Percentiles rank a stretch among this genome's conserved stretches.
phyloP scores from a whole-genome alignment of 2,888 invertebrate genomes.

The Trichopoda pennipes region DNA sequence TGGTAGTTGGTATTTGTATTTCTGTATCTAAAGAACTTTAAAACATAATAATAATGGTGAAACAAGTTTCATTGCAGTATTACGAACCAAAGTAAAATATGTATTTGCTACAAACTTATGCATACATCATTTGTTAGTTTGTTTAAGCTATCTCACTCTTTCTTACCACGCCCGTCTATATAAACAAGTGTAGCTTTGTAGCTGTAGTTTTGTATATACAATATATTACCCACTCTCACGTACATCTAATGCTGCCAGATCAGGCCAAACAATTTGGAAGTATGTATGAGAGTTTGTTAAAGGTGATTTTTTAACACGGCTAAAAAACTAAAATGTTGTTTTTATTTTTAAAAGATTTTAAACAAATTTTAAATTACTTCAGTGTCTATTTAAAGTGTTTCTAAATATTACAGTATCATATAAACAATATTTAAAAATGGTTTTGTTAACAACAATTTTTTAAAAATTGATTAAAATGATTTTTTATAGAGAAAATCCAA shows the following conservation, averaged over 20 bases:
- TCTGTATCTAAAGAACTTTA: slow-evolving; percentile 59
- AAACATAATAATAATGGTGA: slow-evolving; percentile 62
- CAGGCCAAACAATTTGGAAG: too few species aligned
- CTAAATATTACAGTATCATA: too few species aligned
- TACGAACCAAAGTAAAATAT: background rate
- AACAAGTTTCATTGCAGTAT: slow-evolving; percentile 55
- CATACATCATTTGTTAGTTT: slow-evolving; percentile 3
- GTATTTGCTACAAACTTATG: background rate
- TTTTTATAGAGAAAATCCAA: too few species aligned
- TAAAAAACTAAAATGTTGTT: too few species aligned
- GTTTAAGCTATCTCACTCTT: slow-evolving; percentile 35
- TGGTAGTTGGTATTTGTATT: slow-evolving; percentile 21
- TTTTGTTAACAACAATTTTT: too few species aligned
- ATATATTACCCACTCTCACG: slow-evolving; percentile 33
- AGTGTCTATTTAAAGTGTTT: too few species aligned
- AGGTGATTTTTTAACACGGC: too few species aligned
- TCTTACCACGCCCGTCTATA: slow-evolving; percentile 67
- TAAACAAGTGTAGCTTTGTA: slow-evolving; percentile 71
- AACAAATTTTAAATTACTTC: too few species aligned
- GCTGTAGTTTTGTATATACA: slow-evolving; percentile 57
- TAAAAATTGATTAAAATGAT: too few species aligned
- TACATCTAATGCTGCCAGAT: background rate
- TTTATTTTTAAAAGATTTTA: too few species aligned
- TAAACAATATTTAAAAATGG: too few species aligned
- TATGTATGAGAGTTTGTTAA: too few species aligned